phyloP scores from a whole-genome alignment of 2,888 invertebrate species.

The Protonemura montana region DNA sequence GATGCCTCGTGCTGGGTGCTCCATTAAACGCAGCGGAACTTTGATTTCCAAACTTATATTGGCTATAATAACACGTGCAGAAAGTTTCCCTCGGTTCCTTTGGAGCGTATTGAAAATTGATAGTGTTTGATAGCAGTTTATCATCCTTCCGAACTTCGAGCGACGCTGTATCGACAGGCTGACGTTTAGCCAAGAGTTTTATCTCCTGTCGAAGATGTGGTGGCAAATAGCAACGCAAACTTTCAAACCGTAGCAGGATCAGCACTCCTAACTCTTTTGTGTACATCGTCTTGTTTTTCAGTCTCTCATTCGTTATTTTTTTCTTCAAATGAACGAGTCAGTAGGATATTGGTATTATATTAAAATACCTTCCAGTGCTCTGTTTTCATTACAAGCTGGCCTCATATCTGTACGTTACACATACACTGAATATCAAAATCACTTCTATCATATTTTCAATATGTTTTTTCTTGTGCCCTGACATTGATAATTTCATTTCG shows the following conservation, averaged over 20 bases:
- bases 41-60: not conserved
- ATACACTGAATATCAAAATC: not conserved
- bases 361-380: not conserved
- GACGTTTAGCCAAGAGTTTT: not conserved
- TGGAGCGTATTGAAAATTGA: not conserved
- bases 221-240: not conserved
- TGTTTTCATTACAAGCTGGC: not conserved
- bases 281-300: not conserved
- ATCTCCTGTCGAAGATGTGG: not conserved
- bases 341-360: not conserved
- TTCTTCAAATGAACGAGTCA: not conserved
- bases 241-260: not conserved
- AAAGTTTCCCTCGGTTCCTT: not conserved
- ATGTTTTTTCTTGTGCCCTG: not conserved
- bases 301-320: not conserved
- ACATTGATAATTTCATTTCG: not conserved
- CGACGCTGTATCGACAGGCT: not conserved
- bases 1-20: not conserved
- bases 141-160: not conserved
- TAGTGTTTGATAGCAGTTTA: constrained; percentile 18
- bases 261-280: not conserved
- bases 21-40: not conserved
- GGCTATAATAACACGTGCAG: not conserved
- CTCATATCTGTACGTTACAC: not conserved
- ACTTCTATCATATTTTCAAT: not conserved